A percentile compares a stretch with the other conserved stretches of the same genome.
Evolutionary conservation across 2,797 vertebrate genomes (phyloP).

Genomic region (Triplophysa bombifrons): DNA sequence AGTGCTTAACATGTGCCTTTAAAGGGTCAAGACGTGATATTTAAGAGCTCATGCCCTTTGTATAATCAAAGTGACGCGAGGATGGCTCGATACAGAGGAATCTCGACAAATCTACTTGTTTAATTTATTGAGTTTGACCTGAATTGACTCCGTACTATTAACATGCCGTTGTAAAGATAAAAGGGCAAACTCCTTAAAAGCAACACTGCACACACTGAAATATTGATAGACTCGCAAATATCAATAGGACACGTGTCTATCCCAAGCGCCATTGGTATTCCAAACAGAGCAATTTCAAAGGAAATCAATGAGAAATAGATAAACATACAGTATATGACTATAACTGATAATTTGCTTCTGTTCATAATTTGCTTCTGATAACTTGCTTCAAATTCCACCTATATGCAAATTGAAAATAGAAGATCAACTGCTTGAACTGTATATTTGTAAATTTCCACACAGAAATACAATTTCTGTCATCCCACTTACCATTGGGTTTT

Average conservation of each 20-base stretch:
- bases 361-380: background rate
- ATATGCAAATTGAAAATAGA: too few relatives aligned
- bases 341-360: background rate
- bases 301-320: background rate
- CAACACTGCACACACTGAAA: slow-evolving; percentile 20
- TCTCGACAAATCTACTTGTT: slow-evolving; percentile 7
- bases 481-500: too few relatives aligned
- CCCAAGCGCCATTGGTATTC: background rate
- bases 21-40: slow-evolving; percentile 36
- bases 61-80: background rate
- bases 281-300: background rate
- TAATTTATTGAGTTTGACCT: slow-evolving; percentile 40
- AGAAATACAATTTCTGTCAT: background rate
- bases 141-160: slow-evolving; percentile 29
- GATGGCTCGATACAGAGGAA: slow-evolving; percentile 16
- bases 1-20: slow-evolving; percentile 47
- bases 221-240: slow-evolving; percentile 32
- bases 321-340: background rate
- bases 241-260: background rate
- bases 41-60: slow-evolving; percentile 12
- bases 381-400: too few relatives aligned
- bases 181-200: slow-evolving; percentile 25
- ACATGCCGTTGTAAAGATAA: slow-evolving; percentile 11
- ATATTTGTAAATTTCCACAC: too few relatives aligned
- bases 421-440: too few relatives aligned